A percentile compares a stretch with the other conserved stretches of the same genome.
These are phyloP conservation scores for Drosophila pullipes DNA, from an alignment of 2,888 invertebrate species.

Conservation along the genomic window DNA sequence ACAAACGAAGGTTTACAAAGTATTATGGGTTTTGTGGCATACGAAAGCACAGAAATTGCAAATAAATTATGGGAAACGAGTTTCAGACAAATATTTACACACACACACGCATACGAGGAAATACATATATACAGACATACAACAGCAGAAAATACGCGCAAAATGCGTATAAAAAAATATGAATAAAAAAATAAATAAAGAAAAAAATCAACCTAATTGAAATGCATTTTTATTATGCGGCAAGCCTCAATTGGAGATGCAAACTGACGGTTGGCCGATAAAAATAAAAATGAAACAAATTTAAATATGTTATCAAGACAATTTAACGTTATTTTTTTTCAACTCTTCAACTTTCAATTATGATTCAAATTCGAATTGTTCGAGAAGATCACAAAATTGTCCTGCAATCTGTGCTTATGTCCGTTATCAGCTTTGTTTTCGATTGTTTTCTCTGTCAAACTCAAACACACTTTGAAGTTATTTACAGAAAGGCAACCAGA, in stretches of 20 bases:
- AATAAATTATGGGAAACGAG: conserved; percentile 39
- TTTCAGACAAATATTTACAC: conserved; percentile 3
- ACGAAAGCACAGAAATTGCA: conserved; percentile 32
- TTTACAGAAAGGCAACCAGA: too few species aligned
- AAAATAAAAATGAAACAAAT: conserved; percentile 19
- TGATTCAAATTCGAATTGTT: background rate
- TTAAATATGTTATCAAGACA: background rate
- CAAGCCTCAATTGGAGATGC: conserved; percentile 10
- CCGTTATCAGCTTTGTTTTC: too few species aligned
- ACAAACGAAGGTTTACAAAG: conserved; percentile 41
- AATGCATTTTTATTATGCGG: conserved; percentile 51
- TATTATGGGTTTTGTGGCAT: conserved; percentile 29
- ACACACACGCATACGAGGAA: background rate
- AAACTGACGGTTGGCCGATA: conserved; percentile 6
- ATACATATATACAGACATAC: background rate
- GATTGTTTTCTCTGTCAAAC: too few species aligned
- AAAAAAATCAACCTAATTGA: conserved; percentile 52
- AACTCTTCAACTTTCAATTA: background rate
- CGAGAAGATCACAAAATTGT: background rate
- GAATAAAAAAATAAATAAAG: background rate
- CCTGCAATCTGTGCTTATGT: too few species aligned
- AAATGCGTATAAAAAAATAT: background rate
- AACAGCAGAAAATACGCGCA: background rate
- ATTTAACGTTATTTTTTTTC: background rate
- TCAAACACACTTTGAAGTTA: too few species aligned